Evolutionary conservation across 1,140 invertebrate genomes (phyloP), one percentile per base, ranked within the genome.

Genomic region (Lasioglossum baleicum): DNA sequence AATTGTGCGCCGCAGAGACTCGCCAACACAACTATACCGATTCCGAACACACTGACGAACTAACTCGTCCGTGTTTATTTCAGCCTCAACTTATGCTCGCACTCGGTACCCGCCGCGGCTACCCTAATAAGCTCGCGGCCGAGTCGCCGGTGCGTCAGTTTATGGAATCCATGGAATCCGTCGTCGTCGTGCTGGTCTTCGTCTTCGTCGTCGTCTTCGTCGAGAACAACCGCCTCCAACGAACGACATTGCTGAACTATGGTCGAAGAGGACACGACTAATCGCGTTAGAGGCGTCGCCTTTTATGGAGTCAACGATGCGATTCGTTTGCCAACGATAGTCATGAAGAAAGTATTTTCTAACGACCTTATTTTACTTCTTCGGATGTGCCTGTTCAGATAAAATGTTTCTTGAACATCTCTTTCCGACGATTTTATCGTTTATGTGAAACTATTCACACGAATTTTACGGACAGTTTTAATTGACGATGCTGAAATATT

Each of bases 91-190:
- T 81, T 82, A 76, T n/a, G 42, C 77, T 26, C 65, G 40, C 22
- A n/a, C 22, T 15, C 40, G 63, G 20, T 42, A 17, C 44, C 53
- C 48, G 74, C 40, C 40, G 42, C 73, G n/a, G 68, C 61, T 84
- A 84, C 58, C 72, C 82, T 79, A 85, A 84, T 84, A 85, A 82
- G 71, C 70, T 35, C 15, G 56, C 26, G 74, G 73, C 70, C 63
- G 78, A 61, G 69, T 56, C 53, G 15, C 65, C 69, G 72, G 40
- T 73, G 61, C 48, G 64, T 81, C 63, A 60, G 79, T 81, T 81
- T 78, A 63, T 42, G 70, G 69, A 82, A 80, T 84, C 70, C 80
- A 51, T 66, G 70, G 53, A 79, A 68, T 73, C 68, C 15, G 17
- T 53, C 10, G 51, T 11, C 48, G 31, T 35, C 35, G 35, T 35